A percentile compares a stretch with the other conserved stretches of the same genome.
phyloP scores from a whole-genome alignment of 2,113 vertebrate genomes.

The Gobius niger region DNA sequence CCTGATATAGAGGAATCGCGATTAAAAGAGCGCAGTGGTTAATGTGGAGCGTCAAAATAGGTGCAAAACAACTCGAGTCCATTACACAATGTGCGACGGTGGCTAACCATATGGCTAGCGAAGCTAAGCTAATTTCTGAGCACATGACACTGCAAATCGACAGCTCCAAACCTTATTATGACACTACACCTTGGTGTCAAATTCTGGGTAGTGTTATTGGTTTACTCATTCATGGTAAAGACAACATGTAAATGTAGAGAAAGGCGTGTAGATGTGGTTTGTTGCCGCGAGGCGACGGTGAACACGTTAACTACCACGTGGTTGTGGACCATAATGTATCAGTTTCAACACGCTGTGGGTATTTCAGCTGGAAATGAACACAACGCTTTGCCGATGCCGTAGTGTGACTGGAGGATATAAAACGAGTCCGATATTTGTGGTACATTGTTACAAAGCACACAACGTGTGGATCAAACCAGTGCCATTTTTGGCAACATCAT shows the following conservation, averaged over 20 bases:
- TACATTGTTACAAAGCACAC: neutral
- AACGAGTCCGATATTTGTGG: fast-evolving
- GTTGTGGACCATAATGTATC: conserved; percentile 55
- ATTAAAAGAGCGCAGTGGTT: neutral
- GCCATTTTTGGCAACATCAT: conserved; percentile 38
- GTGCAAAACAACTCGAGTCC: fast-evolving
- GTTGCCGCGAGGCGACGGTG: conserved; percentile 19
- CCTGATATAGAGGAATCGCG: fast-evolving
- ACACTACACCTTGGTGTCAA: neutral
- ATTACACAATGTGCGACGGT: conserved; percentile 7
- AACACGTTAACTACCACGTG: conserved; percentile 70
- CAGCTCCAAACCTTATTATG: conserved; percentile 5
- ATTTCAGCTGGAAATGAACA: conserved; percentile 2
- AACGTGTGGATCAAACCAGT: conserved; percentile 14
- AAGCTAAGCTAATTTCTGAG: conserved; percentile 62
- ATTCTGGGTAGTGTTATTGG: neutral
- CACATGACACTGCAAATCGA: conserved; percentile 47
- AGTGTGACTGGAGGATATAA: fast-evolving
- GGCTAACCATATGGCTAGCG: conserved; percentile 34
- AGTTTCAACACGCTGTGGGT: conserved; percentile 47
- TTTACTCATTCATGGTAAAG: neutral
- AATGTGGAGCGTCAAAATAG: neutral
- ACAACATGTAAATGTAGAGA: fast-evolving
- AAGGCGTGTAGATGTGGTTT: conserved; percentile 8
- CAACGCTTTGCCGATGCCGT: neutral